Conservation (phyloP, 92 coral and sea anemone species). For the Porites evermanni region DNA sequence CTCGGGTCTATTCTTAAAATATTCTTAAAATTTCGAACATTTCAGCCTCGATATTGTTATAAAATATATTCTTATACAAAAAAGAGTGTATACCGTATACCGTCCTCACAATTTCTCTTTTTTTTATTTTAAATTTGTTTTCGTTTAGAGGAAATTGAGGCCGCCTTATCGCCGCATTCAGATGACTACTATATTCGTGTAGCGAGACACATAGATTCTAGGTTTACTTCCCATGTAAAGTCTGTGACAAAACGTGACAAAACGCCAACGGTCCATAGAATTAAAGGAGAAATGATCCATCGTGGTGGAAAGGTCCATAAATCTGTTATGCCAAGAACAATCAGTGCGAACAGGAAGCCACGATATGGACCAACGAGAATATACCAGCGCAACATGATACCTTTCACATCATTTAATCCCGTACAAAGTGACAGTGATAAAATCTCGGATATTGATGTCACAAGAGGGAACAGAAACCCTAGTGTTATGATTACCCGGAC, state of each 20-base stretch:
- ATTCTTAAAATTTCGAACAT: too few relatives aligned
- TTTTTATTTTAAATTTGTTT: neutral
- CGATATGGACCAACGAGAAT: neutral
- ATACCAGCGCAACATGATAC: slow-evolving; percentile 5
- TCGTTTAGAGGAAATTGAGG: slow-evolving; percentile 51
- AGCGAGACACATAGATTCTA: neutral
- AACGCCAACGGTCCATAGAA: neutral
- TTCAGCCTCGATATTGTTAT: too few relatives aligned
- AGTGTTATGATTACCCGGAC: neutral
- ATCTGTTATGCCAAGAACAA: neutral
- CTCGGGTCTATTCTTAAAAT: too few relatives aligned
- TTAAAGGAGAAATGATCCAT: neutral
- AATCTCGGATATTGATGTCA: neutral
- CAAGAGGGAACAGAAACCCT: too few relatives aligned
- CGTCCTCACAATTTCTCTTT: neutral
- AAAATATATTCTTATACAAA: too few relatives aligned
- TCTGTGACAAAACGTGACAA: neutral
- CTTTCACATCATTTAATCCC: neutral
- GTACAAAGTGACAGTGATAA: neutral
- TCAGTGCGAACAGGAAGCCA: neutral
- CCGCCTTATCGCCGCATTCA: slow-evolving; percentile 55
- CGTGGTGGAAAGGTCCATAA: neutral
- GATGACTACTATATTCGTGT: slow-evolving; percentile 19
- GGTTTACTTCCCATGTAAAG: neutral
- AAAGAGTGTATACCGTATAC: neutral